Evolutionary conservation across 2,113 vertebrate species (phyloP).

Genomic region (Catharus fuscescens): DNA sequence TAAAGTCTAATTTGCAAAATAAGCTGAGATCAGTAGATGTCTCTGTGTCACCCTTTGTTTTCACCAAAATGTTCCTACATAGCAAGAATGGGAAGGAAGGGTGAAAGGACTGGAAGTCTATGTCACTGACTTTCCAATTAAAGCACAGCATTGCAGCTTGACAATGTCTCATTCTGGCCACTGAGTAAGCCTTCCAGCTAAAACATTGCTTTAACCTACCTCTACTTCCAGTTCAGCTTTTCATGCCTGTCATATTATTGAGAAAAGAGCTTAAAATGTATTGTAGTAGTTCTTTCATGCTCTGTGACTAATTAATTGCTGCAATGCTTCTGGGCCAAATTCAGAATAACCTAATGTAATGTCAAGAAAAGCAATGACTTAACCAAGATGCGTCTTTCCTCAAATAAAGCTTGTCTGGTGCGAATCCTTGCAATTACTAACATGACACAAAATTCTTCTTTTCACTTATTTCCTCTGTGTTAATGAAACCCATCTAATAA

Average conservation of each 20-base stretch:
- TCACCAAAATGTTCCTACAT: accelerated
- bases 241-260: background rate
- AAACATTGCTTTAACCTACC: background rate
- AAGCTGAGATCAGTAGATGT: background rate
- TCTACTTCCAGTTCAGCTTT: background rate
- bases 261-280: background rate
- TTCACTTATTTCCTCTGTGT: background rate
- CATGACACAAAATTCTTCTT: background rate
- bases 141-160: background rate
- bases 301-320: background rate
- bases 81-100: background rate
- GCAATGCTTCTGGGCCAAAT: background rate
- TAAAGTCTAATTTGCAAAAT: background rate
- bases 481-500: background rate
- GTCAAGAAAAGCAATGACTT: background rate
- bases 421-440: background rate
- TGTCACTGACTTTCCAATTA: background rate
- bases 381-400: accelerated
- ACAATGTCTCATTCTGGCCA: too few relatives aligned
- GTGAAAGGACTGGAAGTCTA: background rate
- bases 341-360: background rate
- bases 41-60: background rate
- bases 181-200: background rate
- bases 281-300: background rate
- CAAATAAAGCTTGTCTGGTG: background rate